Base-by-base conservation (phyloP, 1,140 invertebrate genomes). In the Choristoneura fumiferana region DNA sequence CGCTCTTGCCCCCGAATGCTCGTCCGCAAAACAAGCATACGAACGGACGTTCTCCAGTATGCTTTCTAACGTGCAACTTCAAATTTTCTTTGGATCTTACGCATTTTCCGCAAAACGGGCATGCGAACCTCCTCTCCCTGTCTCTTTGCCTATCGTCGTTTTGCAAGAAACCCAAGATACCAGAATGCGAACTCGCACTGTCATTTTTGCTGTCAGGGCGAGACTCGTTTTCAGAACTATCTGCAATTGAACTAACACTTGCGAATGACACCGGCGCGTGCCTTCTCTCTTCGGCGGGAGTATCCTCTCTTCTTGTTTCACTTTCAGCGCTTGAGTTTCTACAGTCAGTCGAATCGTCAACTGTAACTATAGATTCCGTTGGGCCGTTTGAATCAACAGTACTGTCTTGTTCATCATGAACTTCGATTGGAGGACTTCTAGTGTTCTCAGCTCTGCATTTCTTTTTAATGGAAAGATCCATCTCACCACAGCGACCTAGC, bases 21-120 rank as follows among this genome's bases (percentile, higher is more conserved):
- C 95, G 91, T 0, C 94, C 95, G 78, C 96, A 97, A 74, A 96
- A 96, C 33, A 96, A 90, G 73, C 96, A 97, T 40, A 95, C 95
- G 77, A 97, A 97, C 1, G 96, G 96, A 13, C 95, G 89, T 78
- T 96, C 95, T 0, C 96, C 96, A 0, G 96, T 97, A 77, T 97
- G 96, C 71, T 96, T 97, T 17, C 96, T 91, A 1, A 97, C 95
- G 81, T 97, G 96, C 45, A 96, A 86, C 81, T 97, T 96, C 12
- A 97, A 89, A 76, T 97, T 97, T 85, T 96, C 95, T 78, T 96
- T 96, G 5, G 95, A 96, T 15, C 95, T 91, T 3, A 97, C 96
- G 73, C 95, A 96, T 79, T 97, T 97, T 43, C 95, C 95, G 78
- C 96, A 97, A 71, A 96, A 96, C 0, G 95, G 95, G 78, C 96